phyloP scores from a whole-genome alignment of 2,888 invertebrate species.

The Pteria penguin region DNA sequence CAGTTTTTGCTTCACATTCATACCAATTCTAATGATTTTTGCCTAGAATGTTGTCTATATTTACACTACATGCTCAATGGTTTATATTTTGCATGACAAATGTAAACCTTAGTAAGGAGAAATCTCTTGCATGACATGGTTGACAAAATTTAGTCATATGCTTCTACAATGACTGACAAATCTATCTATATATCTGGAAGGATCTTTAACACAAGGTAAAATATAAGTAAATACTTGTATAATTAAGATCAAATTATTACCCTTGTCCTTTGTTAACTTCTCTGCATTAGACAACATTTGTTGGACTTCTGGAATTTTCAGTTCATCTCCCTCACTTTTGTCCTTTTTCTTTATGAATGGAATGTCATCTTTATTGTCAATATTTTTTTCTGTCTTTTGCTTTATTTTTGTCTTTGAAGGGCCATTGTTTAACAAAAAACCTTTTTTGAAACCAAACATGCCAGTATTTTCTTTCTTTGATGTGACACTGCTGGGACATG shows the following conservation, averaged over 20 bases:
- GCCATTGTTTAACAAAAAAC: conserved; percentile 71
- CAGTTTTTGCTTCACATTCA: too few species aligned
- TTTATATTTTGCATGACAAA: too few species aligned
- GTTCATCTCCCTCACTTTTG: conserved; percentile 48
- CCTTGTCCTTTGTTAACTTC: conserved; percentile 47
- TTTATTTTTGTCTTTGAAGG: conserved; percentile 32
- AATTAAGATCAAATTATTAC: conserved; percentile 30
- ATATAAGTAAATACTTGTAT: too few species aligned
- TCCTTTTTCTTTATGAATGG: conserved; percentile 69
- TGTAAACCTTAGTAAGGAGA: too few species aligned
- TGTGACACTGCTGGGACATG: neutral
- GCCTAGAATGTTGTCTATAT: too few species aligned
- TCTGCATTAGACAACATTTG: conserved; percentile 61
- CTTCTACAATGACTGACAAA: too few species aligned
- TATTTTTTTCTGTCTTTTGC: neutral
- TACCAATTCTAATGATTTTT: too few species aligned
- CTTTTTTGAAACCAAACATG: conserved; percentile 73
- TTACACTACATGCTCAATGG: too few species aligned
- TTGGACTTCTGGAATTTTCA: conserved; percentile 72
- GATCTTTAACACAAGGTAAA: too few species aligned
- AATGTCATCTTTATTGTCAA: conserved; percentile 51
- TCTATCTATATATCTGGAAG: too few species aligned
- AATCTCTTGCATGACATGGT: too few species aligned
- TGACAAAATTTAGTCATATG: too few species aligned
- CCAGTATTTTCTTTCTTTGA: neutral